These are phyloP conservation scores for Kryptolebias marmoratus DNA, from an alignment of 2,113 vertebrate genomes.

Conservation along the genomic window DNA sequence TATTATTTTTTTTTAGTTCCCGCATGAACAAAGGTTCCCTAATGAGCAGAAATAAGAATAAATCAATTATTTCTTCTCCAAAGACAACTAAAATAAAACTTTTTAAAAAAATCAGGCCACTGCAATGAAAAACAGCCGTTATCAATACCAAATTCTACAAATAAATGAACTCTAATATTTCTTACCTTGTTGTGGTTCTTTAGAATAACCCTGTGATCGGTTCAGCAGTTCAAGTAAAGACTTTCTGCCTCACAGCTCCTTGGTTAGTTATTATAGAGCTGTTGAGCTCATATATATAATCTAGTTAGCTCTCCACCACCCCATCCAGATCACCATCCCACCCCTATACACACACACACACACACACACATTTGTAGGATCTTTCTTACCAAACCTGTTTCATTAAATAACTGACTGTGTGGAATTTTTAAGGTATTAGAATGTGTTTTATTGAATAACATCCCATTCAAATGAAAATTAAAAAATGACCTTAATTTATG, in stretches of 20 bases:
- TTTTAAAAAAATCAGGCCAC: background rate
- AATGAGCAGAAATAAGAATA: background rate
- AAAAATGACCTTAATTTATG: background rate
- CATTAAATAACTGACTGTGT: background rate
- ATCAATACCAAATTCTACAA: background rate
- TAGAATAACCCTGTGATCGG: background rate
- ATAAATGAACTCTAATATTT: background rate
- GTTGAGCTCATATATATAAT: conserved; percentile 31
- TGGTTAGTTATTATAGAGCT: conserved; percentile 32
- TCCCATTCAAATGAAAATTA: background rate
- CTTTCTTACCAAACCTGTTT: background rate
- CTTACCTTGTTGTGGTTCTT: conserved; percentile 37
- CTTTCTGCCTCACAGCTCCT: conserved; percentile 7
- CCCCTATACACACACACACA: background rate
- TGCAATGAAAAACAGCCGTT: no score
- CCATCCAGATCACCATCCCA: conserved; percentile 5
- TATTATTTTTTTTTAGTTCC: no score
- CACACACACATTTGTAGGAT: background rate
- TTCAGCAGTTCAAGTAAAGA: background rate
- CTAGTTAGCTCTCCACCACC: conserved; percentile 38
- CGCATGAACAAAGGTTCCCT: background rate
- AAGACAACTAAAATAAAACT: no score
- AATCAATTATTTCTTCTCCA: no score
- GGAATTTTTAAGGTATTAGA: background rate
- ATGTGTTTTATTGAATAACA: background rate